phyloP scores from a whole-genome alignment of 2,797 vertebrate genomes.

The Sebastes kiyomatsui region DNA sequence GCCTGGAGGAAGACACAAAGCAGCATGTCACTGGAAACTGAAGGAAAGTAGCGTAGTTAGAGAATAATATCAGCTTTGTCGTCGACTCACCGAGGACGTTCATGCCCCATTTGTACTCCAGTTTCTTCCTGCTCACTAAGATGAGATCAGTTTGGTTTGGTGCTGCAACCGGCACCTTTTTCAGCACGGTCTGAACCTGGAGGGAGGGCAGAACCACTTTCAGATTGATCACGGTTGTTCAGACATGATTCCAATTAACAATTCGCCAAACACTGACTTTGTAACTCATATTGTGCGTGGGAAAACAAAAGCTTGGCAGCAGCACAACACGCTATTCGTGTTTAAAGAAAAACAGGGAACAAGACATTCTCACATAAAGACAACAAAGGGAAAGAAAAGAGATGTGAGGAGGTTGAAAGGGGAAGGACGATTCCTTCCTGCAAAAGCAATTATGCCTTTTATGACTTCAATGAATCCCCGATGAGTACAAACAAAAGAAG shows the following conservation, averaged over 20 bases:
- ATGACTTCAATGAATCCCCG: conserved; percentile 51
- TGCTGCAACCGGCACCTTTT: conserved; percentile 65
- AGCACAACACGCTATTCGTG: neutral
- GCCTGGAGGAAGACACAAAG: conserved; percentile 68
- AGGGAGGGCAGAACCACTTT: neutral
- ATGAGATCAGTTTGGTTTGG: conserved; percentile 77
- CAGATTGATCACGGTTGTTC: neutral
- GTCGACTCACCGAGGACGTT: conserved; percentile 86
- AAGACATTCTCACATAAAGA: conserved; percentile 31
- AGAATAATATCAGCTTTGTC: neutral
- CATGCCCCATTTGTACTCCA: conserved; percentile 90
- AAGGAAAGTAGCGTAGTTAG: neutral
- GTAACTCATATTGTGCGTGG: neutral
- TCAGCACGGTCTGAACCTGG: conserved; percentile 87
- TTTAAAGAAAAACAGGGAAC: conserved; percentile 37
- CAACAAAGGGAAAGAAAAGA: conserved; percentile 35
- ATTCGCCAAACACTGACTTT: neutral
- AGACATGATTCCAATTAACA: neutral
- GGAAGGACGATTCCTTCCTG: conserved; percentile 47
- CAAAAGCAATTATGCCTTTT: conserved; percentile 42
- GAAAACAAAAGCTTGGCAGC: conserved; percentile 16
- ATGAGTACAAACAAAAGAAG: conserved; percentile 53
- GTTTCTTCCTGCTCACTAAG: conserved; percentile 77
- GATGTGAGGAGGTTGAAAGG: conserved; percentile 14
- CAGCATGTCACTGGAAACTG: neutral